Base-by-base conservation (phyloP, 2,113 vertebrate species). In the Ceyx melanurus region DNA sequence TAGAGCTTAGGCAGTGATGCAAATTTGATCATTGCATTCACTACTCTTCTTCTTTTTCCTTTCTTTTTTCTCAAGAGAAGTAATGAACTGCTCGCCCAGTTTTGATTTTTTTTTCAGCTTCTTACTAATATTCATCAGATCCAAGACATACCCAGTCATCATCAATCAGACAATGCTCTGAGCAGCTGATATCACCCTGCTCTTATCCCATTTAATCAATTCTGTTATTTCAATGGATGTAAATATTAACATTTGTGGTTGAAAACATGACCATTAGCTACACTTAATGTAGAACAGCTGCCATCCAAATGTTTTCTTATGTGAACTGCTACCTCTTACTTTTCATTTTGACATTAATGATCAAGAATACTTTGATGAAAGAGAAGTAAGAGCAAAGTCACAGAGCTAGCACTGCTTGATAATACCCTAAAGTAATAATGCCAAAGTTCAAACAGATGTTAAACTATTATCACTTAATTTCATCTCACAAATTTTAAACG, bases 191-290 rank as follows among this genome's bases (percentile, higher is more conserved):
- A 54, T 88, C 46, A 82, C 40, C 90, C 35, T 62, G 43, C 25
- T 79, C 54, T 94, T 89, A 85, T 65, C 48, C 29, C n/a, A 89
- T 80, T 85, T 92, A 92, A 96, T 91, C 54, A 96, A 83, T 95
- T 92, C 67, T 74, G 75, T 64, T 92, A 88, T 95, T 97, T 95
- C 65, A 84, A 25, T 75, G 35, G 65, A 89, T 90, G 70, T 58
- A 96, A 95, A 90, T 87, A 96, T 76, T 90, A 88, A 88, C n/a
- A 79, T 94, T 88, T 89, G 53, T 71, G 66, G 67, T 77, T 94
- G 81, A 65, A 95, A 96, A 97, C 78, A 94, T 89, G 53, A 66
- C 62, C 74, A 87, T 97, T 97, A 96, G 81, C 70, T 90, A 94
- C 78, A 95, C 81, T 67, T 93, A 91, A 92, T 82, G 76, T 74